Evolutionary conservation across 2,888 invertebrate genomes (phyloP).

Genomic region (Leucania comma): DNA sequence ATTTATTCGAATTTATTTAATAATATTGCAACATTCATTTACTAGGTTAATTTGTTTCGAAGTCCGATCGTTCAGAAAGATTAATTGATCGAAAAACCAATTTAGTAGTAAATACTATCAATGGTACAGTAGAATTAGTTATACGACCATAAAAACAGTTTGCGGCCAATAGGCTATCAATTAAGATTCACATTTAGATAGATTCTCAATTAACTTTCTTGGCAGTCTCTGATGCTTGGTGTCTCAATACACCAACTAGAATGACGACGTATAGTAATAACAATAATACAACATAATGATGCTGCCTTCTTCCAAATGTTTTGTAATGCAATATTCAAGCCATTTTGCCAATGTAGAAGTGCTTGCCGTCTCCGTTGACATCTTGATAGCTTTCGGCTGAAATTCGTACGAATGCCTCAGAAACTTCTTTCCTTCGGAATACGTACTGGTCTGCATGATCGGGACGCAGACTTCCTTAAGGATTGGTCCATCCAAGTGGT

Average conservation of each 20-base stretch:
- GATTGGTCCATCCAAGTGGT: not conserved
- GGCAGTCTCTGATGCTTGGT: constrained; percentile 24
- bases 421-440: not conserved
- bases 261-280: not conserved
- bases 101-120: constrained; percentile 32
- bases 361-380: too few species aligned
- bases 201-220: constrained; percentile 37
- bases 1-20: too few species aligned
- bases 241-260: too few species aligned
- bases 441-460: not conserved
- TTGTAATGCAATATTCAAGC: not conserved
- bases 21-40: not conserved
- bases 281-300: not conserved
- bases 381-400: not conserved
- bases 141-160: constrained; percentile 33
- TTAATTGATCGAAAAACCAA: constrained; percentile 29
- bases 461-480: not conserved
- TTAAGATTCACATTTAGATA: constrained; percentile 45
- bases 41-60: constrained; percentile 19
- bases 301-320: not conserved
- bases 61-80: not conserved
- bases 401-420: not conserved
- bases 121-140: constrained; percentile 25
- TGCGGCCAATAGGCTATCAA: constrained; percentile 23
- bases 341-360: not conserved